Base-by-base conservation (phyloP, 2,888 invertebrate species). In the Nematopogon swammerdamellus region DNA sequence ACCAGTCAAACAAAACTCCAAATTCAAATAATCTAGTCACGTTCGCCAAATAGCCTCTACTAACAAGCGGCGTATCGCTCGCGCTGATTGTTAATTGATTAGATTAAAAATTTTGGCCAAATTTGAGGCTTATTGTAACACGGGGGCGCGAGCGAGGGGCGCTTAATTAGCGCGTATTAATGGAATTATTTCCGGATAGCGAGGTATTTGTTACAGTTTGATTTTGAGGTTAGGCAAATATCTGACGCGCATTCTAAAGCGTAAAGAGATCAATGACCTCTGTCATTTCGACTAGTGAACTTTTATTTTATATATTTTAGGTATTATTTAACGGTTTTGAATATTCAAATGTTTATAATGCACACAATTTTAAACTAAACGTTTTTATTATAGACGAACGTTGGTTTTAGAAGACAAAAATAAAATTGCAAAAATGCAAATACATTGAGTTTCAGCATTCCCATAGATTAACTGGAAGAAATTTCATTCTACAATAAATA, bases 61-160 rank as follows among this genome's bases (percentile, higher is more conserved):
- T 76, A 77, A 79, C 77, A 73, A 77, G 76, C 72, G 70, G 70
- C 72, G 70, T 77, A 75, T 77, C 75, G 74, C 67, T 77, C 72
- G 73, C 76, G 70, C 74, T 80, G 80, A 80, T 80, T 80, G 80
- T 71, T 80, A 80, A 80, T 80, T 80, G 80, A 80, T 80, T 77
- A 68, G 72, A 79, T 80, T 80, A 77, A 75, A 77, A 79, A 75
- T 65, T 49, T 75, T 68, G 68, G 60, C 63, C 70, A 68, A 72
- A 76, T 71, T 68, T 70, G 51, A 63, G 60, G 65, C 63, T 67
- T 67, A 75, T 75, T 75, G 74, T 74, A 65, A 65, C 70, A 64
- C 55, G 56, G 65, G 65, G 70, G 69, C 53, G 54, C 49, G 60
- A 62, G 58, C 51, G 10, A 19, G 47, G 18, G 30, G 30, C 65